Evolutionary conservation across 2,113 vertebrate species (phyloP), one percentile per base, ranked within the genome.

Genomic region (Engraulis encrasicolus): DNA sequence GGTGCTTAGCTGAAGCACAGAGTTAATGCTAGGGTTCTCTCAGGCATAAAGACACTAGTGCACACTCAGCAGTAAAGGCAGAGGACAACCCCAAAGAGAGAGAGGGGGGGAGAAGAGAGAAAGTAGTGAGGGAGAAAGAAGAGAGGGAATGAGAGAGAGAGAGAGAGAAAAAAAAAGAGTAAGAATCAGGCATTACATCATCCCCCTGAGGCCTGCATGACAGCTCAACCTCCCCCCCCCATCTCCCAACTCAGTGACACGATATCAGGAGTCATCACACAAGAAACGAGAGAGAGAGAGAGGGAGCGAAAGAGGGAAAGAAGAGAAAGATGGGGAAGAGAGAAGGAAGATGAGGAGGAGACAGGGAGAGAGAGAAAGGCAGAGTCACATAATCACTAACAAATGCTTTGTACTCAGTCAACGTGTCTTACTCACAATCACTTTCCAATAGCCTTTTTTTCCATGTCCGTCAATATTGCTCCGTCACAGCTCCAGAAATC

Each of bases 71-170:
- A 66, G 58, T 27, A 31, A 27, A 27, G 58, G 31, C 58, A 66
- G 58, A 66, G 58, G 58, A 66, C 66, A 66, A 66, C 58, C 58
- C 58, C 58, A 6, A 54, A 54, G 15, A 17, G 15, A 17, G 15
- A 19, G 50, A 52, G 50, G 19, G 50, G 19, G 50, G 15, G 50
- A 52, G 12, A 52, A 52, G 50, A 52, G 50, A 52, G 19, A 36
- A 18, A 81, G 50, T n/a, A n/a, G 36, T 19, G 34, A 58, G 52
- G 38, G 52, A 61, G 17, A 81, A 17, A 81, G 19, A 37, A 17
- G 52, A 54, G 50, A 36, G 36, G n/a, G 9, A 79, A 61, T 83
- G 83, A 54, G 15, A 71, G 83, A 90, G 37, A 18, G 14, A 34
- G 23, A 82, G 81, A 82, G 6, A 50, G 45, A 40, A 36, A 58